phyloP scores from a whole-genome alignment of 2,113 vertebrate species.

The Naja naja region DNA sequence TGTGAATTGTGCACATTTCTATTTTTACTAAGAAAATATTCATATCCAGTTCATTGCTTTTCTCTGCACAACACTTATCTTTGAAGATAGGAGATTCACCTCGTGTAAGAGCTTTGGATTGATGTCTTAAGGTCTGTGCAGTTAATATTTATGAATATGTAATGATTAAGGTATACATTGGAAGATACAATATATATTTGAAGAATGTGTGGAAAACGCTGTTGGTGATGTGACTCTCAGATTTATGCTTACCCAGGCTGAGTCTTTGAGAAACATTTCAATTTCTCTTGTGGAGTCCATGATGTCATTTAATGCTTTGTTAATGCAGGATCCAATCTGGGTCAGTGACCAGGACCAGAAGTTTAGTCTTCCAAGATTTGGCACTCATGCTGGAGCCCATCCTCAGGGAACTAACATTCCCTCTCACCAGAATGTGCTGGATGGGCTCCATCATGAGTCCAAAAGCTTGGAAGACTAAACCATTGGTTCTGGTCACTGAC shows the following conservation, averaged over 20 bases:
- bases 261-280: not conserved
- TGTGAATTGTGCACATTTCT: not conserved
- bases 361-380: not conserved
- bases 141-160: not conserved
- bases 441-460: too few species aligned
- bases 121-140: not conserved
- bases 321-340: not conserved
- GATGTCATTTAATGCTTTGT: not conserved
- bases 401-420: not conserved
- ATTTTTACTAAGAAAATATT: not conserved
- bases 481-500: not conserved
- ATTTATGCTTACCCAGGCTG: not conserved
- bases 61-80: not conserved
- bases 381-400: not conserved
- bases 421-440: not conserved
- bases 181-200: not conserved
- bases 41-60: not conserved
- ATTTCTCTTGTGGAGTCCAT: fast-evolving
- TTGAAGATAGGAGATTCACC: not conserved
- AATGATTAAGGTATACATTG: too few species aligned
- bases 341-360: not conserved
- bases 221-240: not conserved
- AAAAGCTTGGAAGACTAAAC: not conserved
- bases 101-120: not conserved
- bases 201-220: not conserved